phyloP scores from a whole-genome alignment of 2,797 vertebrate genomes.

The Falco cherrug region DNA sequence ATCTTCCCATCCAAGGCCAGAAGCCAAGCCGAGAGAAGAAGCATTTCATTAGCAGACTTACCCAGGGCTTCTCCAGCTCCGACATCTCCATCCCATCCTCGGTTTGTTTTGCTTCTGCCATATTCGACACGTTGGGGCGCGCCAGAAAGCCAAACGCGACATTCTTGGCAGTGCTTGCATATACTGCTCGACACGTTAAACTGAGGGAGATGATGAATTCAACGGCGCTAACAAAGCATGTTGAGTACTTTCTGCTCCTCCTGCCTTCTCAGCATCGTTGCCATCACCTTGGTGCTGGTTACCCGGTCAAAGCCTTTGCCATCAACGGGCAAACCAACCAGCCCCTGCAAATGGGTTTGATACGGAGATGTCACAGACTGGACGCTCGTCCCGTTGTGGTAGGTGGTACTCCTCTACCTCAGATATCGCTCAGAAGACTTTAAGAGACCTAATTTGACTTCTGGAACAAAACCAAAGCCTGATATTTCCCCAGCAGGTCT shows the following conservation, averaged over 20 bases:
- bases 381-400: rapidly evolving
- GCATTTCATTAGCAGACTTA: neutral
- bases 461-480: neutral
- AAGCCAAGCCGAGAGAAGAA: neutral
- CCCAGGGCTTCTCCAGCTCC: neutral
- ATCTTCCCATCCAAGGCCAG: neutral
- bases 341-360: no score
- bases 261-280: neutral
- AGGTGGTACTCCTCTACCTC: neutral
- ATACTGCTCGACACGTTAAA: neutral
- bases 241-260: neutral
- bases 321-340: neutral
- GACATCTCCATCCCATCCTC: neutral
- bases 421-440: neutral
- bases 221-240: neutral
- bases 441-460: neutral
- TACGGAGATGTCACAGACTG: rapidly evolving
- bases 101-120: neutral
- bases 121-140: neutral
- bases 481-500: neutral
- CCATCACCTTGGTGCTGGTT: neutral
- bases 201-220: neutral
- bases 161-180: neutral
- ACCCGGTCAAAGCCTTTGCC: neutral
- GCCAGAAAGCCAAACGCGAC: neutral